Evolutionary conservation across 2,888 invertebrate genomes (phyloP), one percentile per base, ranked within the genome.

Genomic region (Aradus depressus): DNA sequence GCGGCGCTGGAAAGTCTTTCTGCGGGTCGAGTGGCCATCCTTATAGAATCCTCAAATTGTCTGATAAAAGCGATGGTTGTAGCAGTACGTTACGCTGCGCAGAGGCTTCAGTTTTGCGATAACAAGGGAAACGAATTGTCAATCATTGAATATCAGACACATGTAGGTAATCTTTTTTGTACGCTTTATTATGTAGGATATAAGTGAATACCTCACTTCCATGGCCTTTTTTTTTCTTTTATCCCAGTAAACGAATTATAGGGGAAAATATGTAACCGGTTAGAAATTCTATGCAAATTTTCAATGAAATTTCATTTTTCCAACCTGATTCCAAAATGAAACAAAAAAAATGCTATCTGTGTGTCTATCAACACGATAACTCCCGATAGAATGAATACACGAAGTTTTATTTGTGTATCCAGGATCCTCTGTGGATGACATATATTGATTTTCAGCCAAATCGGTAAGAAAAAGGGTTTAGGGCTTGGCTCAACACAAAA

Each of bases 71-170:
- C 87, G 0, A 68, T 91, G 1, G 75, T 82, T 4, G 91, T 95
- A 55, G 91, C 90, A 0, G 71, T 86, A 18, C 73, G 95, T 16
- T 95, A 95, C 67, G 85, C 90, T 0, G 89, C 81, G 0, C 84
- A 83, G 1, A 74, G 95, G 55, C 78, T 76, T 60, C 96, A 96
- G 71, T 96, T 95, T 66, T 81, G 87, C 0, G 75, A 79, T 3
- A 72, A 75, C 10, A 66, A 71, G 2, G 65, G 69, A 5, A 75
- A 76, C 49, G 95, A 96, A 67, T 74, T 80, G 55, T 82, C 93
- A 0, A 84, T 96, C 1, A 68, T 96, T 59, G 92, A 95, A 65
- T 96, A 96, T 66, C 95, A 91, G 66, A 77, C 87, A 34, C 90
- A 89, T 70, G 83, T 82, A 66, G 68, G 68, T 62, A 45, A 44